phyloP scores from a whole-genome alignment of 35 echinoderm and acorn worm genomes.

The Patiria miniata region DNA sequence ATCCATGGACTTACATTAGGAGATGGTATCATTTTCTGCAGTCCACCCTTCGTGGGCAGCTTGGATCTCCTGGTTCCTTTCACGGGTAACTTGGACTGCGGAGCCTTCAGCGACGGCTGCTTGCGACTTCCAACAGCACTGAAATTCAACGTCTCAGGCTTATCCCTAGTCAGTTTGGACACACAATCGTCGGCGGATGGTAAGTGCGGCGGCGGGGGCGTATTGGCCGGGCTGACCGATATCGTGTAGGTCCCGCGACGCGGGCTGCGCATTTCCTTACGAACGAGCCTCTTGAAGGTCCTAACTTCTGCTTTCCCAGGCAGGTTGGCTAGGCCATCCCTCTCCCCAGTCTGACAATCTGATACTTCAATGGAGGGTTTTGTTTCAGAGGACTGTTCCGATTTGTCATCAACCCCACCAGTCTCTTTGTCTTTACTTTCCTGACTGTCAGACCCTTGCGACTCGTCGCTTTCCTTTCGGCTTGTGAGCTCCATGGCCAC shows the following conservation, averaged over 20 bases:
- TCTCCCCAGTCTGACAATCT: not conserved
- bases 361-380: not conserved
- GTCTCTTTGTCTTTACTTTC: not conserved
- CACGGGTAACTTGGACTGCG: not conserved
- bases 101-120: not conserved
- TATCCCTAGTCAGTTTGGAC: not conserved
- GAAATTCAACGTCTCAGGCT: conserved; percentile 10
- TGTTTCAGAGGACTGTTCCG: not conserved
- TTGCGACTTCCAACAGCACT: not conserved
- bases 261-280: conserved; percentile 46
- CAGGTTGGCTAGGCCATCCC: not conserved
- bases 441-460: not conserved
- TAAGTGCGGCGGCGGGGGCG: conserved; percentile 17
- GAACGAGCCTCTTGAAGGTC: conserved; percentile 41
- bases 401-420: not conserved
- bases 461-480: not conserved
- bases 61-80: not conserved
- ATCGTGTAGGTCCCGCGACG: conserved; percentile 49
- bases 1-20: not conserved
- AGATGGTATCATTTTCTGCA: not conserved
- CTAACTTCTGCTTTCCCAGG: conserved; percentile 14
- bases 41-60: not conserved
- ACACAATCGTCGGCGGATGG: conserved; percentile 37
- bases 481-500: conserved; percentile 50
- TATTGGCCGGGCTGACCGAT: conserved; percentile 31